Base-by-base conservation (phyloP, 1,140 invertebrate genomes). In the Drosophila leontia region DNA sequence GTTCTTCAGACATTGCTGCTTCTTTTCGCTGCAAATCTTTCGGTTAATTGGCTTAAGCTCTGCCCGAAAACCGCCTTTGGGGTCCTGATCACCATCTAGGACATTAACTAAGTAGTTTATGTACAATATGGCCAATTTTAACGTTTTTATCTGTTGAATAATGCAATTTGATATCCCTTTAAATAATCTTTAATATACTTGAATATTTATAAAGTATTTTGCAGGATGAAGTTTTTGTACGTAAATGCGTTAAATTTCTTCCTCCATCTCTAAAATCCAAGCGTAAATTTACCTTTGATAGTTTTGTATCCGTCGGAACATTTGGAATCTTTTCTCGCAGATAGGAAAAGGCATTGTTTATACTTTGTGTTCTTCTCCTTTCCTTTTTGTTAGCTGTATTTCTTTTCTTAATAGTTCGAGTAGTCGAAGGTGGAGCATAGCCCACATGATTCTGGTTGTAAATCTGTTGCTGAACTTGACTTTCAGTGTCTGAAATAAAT, bases 311-410 rank as follows among this genome's bases (percentile, higher is more conserved):
- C 0, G 97, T 95, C 1, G 98, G 98, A 7, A 99, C 98, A 88
- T 99, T 99, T 0, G 98, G 98, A 81, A 99, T 99, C 92, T 97
- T 97, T 64, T 98, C 97, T 4, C 98, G 93, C 0, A 99, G 94
- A 87, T 98, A 96, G 1, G 97, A 96, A 91, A 99, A 99, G 0
- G 98, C 98, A 67, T 96, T 98, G 93, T 99, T 99, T 76, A 99
- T 99, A 76, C 97, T 98, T 92, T 98, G 96, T 0, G 98, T 99
- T 61, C 98, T 93, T 82, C 98, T 92, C 44, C 98, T 93, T 92
- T 99, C 98, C 92, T 99, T 99, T 93, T 98, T 98, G 92, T 99
- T 99, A 34, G 98, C 97, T 2, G 96, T 97, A 59, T 95, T 96
- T 48, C 96, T 91, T 42, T 96, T 93, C 80, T 96, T 97, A 2